Percentiles rank a stretch among this genome's conserved stretches.
Evolutionary conservation across 2,797 vertebrate species (phyloP).

Genomic region (Rhinogobio ventralis): DNA sequence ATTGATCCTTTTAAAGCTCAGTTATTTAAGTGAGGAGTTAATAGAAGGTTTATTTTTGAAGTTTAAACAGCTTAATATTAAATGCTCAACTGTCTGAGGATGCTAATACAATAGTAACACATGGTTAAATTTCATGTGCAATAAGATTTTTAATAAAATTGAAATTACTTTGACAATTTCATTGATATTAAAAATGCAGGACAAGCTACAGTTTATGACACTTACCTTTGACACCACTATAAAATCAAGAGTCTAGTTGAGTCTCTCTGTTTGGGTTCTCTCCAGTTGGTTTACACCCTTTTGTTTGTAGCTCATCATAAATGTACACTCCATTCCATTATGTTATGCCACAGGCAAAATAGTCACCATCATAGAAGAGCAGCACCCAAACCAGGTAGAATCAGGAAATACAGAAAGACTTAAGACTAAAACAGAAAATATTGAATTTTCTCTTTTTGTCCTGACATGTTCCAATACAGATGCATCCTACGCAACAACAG

Average conservation of each 20-base stretch:
- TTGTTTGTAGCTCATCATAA: neutral
- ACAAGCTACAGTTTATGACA: no score
- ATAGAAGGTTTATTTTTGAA: no score
- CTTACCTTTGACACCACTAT: neutral
- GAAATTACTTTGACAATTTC: no score
- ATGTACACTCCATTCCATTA: no score
- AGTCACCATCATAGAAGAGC: neutral
- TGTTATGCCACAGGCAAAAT: neutral
- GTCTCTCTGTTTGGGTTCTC: neutral
- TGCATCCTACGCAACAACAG: neutral
- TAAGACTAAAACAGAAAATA: neutral
- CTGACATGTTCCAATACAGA: neutral
- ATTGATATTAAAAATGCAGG: neutral
- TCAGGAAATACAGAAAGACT: neutral
- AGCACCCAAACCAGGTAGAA: neutral
- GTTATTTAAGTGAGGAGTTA: no score
- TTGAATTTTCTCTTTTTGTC: neutral
- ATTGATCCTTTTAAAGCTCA: no score
- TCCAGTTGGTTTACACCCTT: neutral
- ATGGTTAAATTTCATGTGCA: neutral
- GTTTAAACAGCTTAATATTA: no score
- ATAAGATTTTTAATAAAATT: neutral
- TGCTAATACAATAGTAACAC: neutral
- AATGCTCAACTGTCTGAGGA: no score
- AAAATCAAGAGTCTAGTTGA: neutral